These are phyloP conservation scores for Pheosia tremula DNA, from an alignment of 2,888 invertebrate genomes.

Conservation along the genomic window DNA sequence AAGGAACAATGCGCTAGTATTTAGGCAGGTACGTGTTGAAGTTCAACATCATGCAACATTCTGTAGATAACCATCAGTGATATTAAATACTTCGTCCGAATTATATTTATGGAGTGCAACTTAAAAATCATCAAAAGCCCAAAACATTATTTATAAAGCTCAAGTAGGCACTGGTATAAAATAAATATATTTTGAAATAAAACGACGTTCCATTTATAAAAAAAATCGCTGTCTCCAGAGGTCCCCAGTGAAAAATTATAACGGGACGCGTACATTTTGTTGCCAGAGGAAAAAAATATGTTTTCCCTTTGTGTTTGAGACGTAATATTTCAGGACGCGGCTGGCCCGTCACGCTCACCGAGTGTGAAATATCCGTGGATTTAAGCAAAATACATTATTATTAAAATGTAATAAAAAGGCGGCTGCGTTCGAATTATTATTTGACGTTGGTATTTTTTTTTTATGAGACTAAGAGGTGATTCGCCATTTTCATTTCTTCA, in stretches of 20 bases:
- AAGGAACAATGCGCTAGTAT: constrained; percentile 31
- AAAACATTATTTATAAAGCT: neutral
- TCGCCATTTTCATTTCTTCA: too few relatives aligned
- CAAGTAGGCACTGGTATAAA: neutral
- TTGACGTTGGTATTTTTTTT: constrained; percentile 4
- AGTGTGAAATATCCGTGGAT: constrained; percentile 33
- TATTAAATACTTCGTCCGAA: too few relatives aligned
- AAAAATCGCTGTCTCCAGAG: constrained; percentile 47
- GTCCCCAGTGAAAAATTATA: constrained; percentile 66
- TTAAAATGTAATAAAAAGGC: constrained; percentile 32
- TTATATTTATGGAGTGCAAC: too few relatives aligned
- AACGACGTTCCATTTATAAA: constrained; percentile 47
- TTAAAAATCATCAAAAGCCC: too few relatives aligned
- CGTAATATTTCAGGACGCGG: constrained; percentile 52
- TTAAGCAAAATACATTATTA: constrained; percentile 44
- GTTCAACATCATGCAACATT: neutral
- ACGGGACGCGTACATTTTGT: constrained; percentile 50
- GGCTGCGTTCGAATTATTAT: constrained; percentile 4
- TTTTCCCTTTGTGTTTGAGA: constrained; percentile 59
- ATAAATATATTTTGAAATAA: constrained; percentile 28
- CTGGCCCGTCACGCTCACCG: constrained; percentile 32
- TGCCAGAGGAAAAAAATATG: constrained; percentile 50
- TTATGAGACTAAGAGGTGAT: neutral
- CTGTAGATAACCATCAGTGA: neutral
- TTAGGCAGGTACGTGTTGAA: constrained; percentile 10